A percentile compares a stretch with the other conserved stretches of the same genome.
phyloP scores from a whole-genome alignment of 2,113 vertebrate genomes.

The Mormoops blainvillei region DNA sequence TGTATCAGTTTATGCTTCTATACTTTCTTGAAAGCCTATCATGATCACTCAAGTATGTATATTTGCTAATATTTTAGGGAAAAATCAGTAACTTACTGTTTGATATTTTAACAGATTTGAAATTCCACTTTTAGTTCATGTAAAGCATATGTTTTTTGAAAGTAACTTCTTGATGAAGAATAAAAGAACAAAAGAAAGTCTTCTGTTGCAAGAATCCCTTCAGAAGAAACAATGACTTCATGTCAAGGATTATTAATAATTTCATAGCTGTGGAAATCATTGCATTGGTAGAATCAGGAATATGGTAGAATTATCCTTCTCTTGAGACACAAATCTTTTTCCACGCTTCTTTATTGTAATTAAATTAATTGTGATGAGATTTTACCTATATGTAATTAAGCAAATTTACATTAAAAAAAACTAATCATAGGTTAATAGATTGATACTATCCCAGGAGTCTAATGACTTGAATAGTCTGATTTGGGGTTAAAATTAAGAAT shows the following conservation, averaged over 20 bases:
- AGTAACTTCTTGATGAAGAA: conserved; percentile 37
- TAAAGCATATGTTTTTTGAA: background rate
- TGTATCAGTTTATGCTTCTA: background rate
- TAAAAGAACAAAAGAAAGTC: conserved; percentile 35
- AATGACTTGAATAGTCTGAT: background rate
- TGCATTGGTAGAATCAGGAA: background rate
- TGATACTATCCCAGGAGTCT: background rate
- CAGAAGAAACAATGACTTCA: conserved; percentile 22
- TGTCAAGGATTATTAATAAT: conserved; percentile 15
- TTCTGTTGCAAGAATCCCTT: conserved; percentile 10
- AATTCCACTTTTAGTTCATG: background rate
- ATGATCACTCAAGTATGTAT: background rate
- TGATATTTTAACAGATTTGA: conserved; percentile 28
- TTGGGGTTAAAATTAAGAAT: conserved; percentile 41
- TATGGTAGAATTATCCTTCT: background rate
- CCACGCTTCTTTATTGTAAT: conserved; percentile 30
- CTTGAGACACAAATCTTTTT: conserved; percentile 15
- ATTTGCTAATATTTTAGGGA: conserved; percentile 39
- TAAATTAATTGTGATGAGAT: conserved; percentile 48
- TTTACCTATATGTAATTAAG: conserved; percentile 52
- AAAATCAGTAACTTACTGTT: conserved; percentile 1
- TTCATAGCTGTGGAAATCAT: conserved; percentile 19
- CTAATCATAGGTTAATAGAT: conserved; percentile 32
- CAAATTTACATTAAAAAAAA: conserved; percentile 48
- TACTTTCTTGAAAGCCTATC: background rate